phyloP scores from a whole-genome alignment of 1,140 invertebrate species.

The Bombus balteatus region DNA sequence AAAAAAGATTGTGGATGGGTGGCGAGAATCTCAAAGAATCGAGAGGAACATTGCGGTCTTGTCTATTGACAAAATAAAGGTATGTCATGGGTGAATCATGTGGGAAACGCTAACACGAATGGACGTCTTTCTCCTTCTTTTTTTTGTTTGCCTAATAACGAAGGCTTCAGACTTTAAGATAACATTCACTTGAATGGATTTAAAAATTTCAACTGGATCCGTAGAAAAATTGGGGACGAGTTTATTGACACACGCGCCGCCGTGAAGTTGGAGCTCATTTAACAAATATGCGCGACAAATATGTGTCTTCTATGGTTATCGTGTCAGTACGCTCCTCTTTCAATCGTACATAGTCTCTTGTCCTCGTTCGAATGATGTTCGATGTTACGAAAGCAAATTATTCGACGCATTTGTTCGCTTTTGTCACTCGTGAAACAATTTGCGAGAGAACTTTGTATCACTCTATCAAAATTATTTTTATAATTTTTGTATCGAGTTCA shows the following conservation, averaged over 20 bases:
- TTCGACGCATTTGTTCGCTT: constrained; percentile 13
- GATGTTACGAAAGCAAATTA: constrained; percentile 18
- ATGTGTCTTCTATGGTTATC: background rate
- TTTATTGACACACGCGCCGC: constrained; percentile 47
- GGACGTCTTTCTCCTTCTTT: no score
- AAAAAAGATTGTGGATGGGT: background rate
- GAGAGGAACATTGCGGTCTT: background rate
- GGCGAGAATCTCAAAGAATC: background rate
- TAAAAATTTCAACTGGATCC: constrained; percentile 20
- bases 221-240: constrained; percentile 50
- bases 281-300: constrained; percentile 55
- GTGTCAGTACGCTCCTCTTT: background rate
- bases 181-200: background rate
- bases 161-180: background rate
- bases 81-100: background rate
- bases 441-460: background rate
- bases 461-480: no score
- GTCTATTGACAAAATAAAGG: background rate
- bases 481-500: no score
- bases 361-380: background rate
- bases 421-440: background rate
- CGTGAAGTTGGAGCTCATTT: background rate
- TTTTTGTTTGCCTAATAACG: background rate
- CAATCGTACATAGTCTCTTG: constrained; percentile 3
- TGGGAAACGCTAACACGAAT: background rate